Base-by-base conservation (phyloP, 2,113 vertebrate genomes). In the Leucoraja erinaceus region DNA sequence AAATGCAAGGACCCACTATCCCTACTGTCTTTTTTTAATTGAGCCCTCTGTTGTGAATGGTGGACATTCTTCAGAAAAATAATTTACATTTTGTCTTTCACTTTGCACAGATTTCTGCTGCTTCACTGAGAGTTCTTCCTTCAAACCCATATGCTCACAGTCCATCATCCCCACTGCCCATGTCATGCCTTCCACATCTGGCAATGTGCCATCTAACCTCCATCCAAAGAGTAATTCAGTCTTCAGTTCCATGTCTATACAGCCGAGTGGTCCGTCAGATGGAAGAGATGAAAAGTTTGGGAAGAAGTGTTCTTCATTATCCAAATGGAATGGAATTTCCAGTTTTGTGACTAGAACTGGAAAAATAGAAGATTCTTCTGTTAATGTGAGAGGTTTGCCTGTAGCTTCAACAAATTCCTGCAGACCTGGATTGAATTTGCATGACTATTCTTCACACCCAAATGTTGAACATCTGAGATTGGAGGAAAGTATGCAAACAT, bases 181-280 rank as follows among this genome's bases (percentile, higher is more conserved):
- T 96, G 98, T 99, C 95, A 98, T 99, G 97, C 99, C 99, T 95
- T 99, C 98, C 94, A 99, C 98, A 0, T 94, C 98, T 95, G 97
- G 96, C 81, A 93, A 96, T 91, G 96, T 96, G 6, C 96, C 97
- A 95, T 96, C 96, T 93, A 98, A 97, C 94, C 95, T 94, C 16
- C 95, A 94, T 92, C 90, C 95, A 93, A 94, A 93, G 66, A 95
- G 96, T 93, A 96, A 96, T 56, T 93, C 95, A 94, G 91, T 93
- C 93, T 59, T 94, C 93, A 16, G 72, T 72, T 91, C 90, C 70
- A 25, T 38, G 14, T 91, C 90, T 22, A 9, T 93, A 12, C 95
- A 94, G 59, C 94, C 93, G 31, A 94, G 94, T 90, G 95, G 94
- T 68, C 94, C 95, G 14, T 81, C 56, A 18, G 93, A 84, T 20